Percentiles rank a stretch among this genome's conserved stretches.
Evolutionary conservation across 2,113 vertebrate species (phyloP).

Genomic region (Percopsis transmontana): DNA sequence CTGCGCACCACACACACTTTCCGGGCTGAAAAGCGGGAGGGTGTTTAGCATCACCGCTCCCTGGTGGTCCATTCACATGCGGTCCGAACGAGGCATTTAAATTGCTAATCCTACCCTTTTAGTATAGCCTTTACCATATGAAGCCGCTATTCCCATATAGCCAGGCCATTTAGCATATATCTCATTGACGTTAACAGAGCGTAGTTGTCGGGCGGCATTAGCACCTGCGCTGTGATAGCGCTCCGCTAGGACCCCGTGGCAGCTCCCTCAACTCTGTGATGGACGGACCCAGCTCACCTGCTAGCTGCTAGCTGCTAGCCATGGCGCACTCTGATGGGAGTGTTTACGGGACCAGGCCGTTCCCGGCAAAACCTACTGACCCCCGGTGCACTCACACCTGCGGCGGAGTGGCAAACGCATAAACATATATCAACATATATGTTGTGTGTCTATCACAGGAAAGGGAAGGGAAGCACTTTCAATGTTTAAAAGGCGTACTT

Average conservation of each 20-base stretch:
- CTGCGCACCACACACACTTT: slow-evolving; percentile 27
- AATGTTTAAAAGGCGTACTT: too few relatives aligned
- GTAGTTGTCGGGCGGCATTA: slow-evolving; percentile 55
- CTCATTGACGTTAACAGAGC: slow-evolving; percentile 54
- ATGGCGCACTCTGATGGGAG: slow-evolving; percentile 37
- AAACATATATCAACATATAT: too few relatives aligned
- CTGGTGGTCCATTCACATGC: slow-evolving; percentile 53
- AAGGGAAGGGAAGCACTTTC: too few relatives aligned
- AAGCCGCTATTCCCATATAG: slow-evolving; percentile 43
- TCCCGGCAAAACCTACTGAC: slow-evolving; percentile 7
- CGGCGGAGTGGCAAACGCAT: too few relatives aligned
- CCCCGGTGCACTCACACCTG: slow-evolving; percentile 15
- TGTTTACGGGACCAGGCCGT: slow-evolving; percentile 38
- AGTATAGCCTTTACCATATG: slow-evolving; percentile 41
- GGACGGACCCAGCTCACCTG: slow-evolving; percentile 35
- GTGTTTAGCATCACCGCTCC: slow-evolving; percentile 62
- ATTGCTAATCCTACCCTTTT: slow-evolving; percentile 68
- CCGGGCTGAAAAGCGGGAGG: slow-evolving; percentile 14
- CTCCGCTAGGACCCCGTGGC: slow-evolving; percentile 17
- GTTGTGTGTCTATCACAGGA: too few relatives aligned
- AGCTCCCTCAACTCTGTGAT: slow-evolving; percentile 37
- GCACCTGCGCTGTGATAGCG: slow-evolving; percentile 34
- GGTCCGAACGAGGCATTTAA: slow-evolving; percentile 63
- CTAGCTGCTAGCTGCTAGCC: slow-evolving; percentile 37
- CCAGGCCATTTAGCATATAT: slow-evolving; percentile 60